Percentiles rank a stretch among this genome's conserved stretches.
Conservation (phyloP, 1,140 invertebrate species). For the Gerris buenoi region DNA sequence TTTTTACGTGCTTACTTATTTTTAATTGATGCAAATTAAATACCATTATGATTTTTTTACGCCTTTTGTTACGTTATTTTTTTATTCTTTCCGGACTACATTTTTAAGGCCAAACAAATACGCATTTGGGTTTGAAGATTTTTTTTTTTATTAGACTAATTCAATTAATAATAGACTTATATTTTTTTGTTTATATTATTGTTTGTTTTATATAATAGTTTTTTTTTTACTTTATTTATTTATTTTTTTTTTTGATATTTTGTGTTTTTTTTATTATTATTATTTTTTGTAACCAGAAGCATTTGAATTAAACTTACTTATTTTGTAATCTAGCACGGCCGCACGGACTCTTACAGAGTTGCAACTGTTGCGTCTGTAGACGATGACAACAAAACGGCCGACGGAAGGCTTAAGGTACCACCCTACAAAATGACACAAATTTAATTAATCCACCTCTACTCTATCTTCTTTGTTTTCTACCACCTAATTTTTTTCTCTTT, state of each 20-base stretch:
- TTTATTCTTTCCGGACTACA: too few species aligned
- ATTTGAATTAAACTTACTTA: background rate
- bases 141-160: too few species aligned
- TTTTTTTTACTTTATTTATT: too few species aligned
- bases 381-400: constrained; percentile 85
- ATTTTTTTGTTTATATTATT: background rate
- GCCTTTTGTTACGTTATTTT: too few species aligned
- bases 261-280: constrained; percentile 8
- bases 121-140: too few species aligned
- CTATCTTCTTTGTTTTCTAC: background rate
- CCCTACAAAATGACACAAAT: background rate
- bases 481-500: too few species aligned
- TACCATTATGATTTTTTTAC: too few species aligned
- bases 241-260: constrained; percentile 5
- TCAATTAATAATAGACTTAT: too few species aligned
- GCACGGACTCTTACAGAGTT: constrained; percentile 83
- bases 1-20: too few species aligned
- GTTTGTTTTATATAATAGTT: background rate
- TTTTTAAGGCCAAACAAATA: too few species aligned
- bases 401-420: constrained; percentile 70
- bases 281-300: too few species aligned
- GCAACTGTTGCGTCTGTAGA: constrained; percentile 73
- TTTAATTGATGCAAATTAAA: too few species aligned
- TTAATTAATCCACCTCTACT: background rate
- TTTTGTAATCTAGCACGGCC: constrained; percentile 51